Base-by-base conservation (phyloP, 2,888 invertebrate species). In the Nasonia oneida region DNA sequence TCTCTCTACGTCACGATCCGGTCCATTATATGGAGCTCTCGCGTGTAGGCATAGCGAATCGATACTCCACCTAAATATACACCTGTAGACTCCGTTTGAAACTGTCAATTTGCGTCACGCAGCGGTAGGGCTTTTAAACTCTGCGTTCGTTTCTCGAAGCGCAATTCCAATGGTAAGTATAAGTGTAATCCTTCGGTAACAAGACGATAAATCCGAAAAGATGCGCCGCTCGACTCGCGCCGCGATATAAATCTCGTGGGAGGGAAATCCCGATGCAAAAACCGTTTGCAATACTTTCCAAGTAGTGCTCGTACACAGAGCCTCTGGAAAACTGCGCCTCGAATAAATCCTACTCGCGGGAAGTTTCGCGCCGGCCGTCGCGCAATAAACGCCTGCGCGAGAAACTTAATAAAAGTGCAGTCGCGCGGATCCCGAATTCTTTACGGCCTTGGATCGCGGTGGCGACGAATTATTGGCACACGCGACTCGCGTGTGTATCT, bases 401-500 rank as follows among this genome's bases (percentile, higher is more conserved):
- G 67, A 67, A 33, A 67, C 67, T 67, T 67, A 67, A 67, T 67
- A 67, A 67, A 67, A 67, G 29, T 61, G n/a, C 57, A 8, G n/a
- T 61, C 8, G 57, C 57, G 67, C 12, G 4, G 4, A 33, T 33
- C 8, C 10, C 29, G 67, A 67, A 29, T 29, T 67, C 67, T 67
- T 67, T 33, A 33, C 29, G n/a, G 67, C 67, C 33, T 67, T 67
- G 67, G 67, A 33, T 29, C 14, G 64, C 67, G 67, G 29, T 33
- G 67, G 29, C 67, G 67, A 29, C 67, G 67, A 61, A 61, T 23
- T 61, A 23, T 61, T 61, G 61, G 61, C 61, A 61, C 61, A 61
- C 61, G 10, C 10, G 23, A 18, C 23, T n/a, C n/a, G 18, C 10
- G 57, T 10, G 15, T 53, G 18, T 53, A 53, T 10, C 1, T 18